Conservation (phyloP, 2,888 invertebrate genomes). For the Schizaphis graminum region DNA sequence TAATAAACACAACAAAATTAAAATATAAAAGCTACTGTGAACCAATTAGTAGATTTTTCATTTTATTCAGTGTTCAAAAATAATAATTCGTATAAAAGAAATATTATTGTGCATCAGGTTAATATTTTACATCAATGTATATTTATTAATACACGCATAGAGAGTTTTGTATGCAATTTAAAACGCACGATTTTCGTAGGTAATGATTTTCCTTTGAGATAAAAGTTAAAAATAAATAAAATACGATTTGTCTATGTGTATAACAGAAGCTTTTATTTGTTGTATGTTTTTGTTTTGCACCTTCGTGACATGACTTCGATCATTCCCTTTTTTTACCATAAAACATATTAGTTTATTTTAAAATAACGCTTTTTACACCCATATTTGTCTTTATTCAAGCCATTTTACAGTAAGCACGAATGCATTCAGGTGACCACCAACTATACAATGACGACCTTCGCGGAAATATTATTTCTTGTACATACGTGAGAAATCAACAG, state of each 20-base stretch:
- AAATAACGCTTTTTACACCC: neutral
- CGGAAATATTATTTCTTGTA: neutral
- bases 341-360: neutral
- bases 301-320: neutral
- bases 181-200: neutral
- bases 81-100: neutral
- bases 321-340: neutral
- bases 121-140: neutral
- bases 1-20: too few relatives aligned
- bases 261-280: neutral
- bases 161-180: neutral
- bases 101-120: neutral
- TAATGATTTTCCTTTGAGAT: neutral
- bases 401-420: neutral
- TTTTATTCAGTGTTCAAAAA: neutral
- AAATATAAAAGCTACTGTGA: too few relatives aligned
- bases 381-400: neutral
- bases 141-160: neutral
- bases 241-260: neutral
- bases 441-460: neutral
- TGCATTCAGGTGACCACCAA: neutral
- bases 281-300: neutral
- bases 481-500: neutral
- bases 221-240: neutral
- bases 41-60: too few relatives aligned